Base-by-base conservation (phyloP, 2,888 invertebrate species). In the Athalia cordata region DNA sequence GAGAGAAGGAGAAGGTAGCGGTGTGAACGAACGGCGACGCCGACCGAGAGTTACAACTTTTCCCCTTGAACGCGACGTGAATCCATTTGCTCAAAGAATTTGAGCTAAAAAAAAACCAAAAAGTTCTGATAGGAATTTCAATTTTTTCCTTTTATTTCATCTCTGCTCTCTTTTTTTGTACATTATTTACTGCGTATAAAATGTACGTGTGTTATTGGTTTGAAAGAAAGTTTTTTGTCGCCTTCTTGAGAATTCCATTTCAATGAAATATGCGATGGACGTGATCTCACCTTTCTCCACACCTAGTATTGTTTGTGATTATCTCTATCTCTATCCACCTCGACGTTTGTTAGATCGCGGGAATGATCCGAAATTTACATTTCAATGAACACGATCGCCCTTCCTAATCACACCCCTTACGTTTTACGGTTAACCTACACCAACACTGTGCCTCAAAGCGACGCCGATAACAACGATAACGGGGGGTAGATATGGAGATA, bases 31-130 rank as follows among this genome's bases (percentile, higher is more conserved):
- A 29, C 43, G 29, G 68, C 11, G 64, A 8, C 52, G 52, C 13
- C 68, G 49, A 11, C 72, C 13, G 13, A 45, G 59, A 72, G 72
- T 59, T 59, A 72, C 72, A 8, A 72, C 45, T 59, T 45, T 59
- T 59, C 7, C 59, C 59, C 45, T 59, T 13, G 45, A 59, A 59
- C n/a, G 59, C 57, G 47, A 47, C 59, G 9, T n/a, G 72, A 72
- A 72, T 72, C 57, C n/a, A 72, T 72, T 72, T 72, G 47, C 72
- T 59, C 3, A 29, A 29, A 47, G 9, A 59, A 9, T 57, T 47
- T 9, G 15, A 47, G 15, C 2, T 49, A 8, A 49, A 66, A n/a
- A 65, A 3, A 52, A n/a, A n/a, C n/a, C n/a, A n/a, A n/a, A 68
- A 68, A 8, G 7, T 55, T 43, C 15, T 11, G 52, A 8, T 55